phyloP scores from a whole-genome alignment of 2,888 invertebrate species.

The Teinopalpus imperialis region DNA sequence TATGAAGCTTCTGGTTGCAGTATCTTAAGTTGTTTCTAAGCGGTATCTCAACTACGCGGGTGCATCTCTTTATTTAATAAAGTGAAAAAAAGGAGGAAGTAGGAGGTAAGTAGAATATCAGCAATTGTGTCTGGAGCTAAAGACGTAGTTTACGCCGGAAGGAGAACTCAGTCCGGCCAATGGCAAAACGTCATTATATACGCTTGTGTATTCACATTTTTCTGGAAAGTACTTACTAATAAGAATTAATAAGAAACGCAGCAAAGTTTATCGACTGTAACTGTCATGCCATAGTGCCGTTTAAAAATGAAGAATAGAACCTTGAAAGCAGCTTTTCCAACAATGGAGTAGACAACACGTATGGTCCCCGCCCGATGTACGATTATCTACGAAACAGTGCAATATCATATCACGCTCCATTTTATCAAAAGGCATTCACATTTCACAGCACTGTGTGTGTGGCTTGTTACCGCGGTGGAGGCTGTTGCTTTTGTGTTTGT shows the following conservation, averaged over 20 bases:
- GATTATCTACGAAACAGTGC: slow-evolving; percentile 80
- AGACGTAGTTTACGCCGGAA: slow-evolving; percentile 70
- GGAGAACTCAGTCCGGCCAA: slow-evolving; percentile 62
- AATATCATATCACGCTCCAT: slow-evolving; percentile 71
- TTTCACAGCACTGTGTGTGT: slow-evolving; percentile 32
- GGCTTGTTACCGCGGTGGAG: slow-evolving; percentile 30
- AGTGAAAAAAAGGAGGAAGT: slow-evolving; percentile 75
- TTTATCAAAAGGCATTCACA: slow-evolving; percentile 30
- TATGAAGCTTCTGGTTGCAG: slow-evolving; percentile 72
- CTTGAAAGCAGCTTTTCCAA: slow-evolving; percentile 82
- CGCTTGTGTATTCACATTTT: slow-evolving; percentile 78
- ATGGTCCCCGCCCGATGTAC: slow-evolving; percentile 74
- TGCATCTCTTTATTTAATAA: slow-evolving; percentile 74
- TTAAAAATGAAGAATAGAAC: slow-evolving; percentile 80
- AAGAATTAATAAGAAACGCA: slow-evolving; percentile 79
- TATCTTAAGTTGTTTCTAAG: slow-evolving; percentile 67
- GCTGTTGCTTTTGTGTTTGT: slow-evolving; percentile 33
- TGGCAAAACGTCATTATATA: slow-evolving; percentile 62
- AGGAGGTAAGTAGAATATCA: slow-evolving; percentile 72
- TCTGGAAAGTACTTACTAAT: slow-evolving; percentile 73
- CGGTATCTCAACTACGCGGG: slow-evolving; percentile 74
- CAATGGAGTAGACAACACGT: slow-evolving; percentile 80
- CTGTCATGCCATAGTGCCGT: slow-evolving; percentile 82
- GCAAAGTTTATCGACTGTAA: slow-evolving; percentile 80
- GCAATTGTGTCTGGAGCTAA: slow-evolving; percentile 76